Base-by-base conservation (phyloP, 92 coral and sea anemone species). In the Zoanthus solanderi region DNA sequence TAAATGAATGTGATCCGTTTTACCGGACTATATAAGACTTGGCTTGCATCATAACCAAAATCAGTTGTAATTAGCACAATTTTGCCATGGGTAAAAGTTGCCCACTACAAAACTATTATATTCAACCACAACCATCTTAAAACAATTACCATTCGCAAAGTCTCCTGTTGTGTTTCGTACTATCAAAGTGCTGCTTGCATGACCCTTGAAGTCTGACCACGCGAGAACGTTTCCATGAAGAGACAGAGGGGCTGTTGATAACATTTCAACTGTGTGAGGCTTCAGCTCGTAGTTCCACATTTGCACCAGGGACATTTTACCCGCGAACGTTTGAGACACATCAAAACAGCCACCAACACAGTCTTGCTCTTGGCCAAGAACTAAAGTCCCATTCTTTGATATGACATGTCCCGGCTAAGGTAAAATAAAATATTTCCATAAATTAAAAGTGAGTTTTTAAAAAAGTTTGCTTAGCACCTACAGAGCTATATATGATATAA, bases 281-380 rank as follows among this genome's bases (percentile, higher is more conserved):
- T 61, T 29, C 2, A 79, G 14, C 37, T 60, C 84, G 84, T 79
- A 79, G 42, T 44, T 79, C 84, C 84, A 79, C 84, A 79, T 79
- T 13, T 79, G 46, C 57, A 79, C 23, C 10, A 58, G 84, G 28
- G 84, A 79, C 6, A 79, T 2, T 79, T 44, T 79, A 37, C 84
- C 84, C 73, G 52, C 52, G 17, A 60, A 79, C 44, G 73, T 61
- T 9, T 79, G n/a, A 11, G 0, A 0, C 42, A 0, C 1, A 3
- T 2, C 6, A 44, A 79, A 60, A 37, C 84, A 79, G 29, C 84
- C 84, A 42, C 84, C 84, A 7, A 79, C 5, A n/a, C 84, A 79
- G 37, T 79, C 84, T 37, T 79, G 84, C 29, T 79, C 73, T 79
- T 79, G 84, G 48, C 84, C 84, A 42, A 79, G 31, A 18, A 60